Evolutionary conservation across 2,797 vertebrate species (phyloP), one percentile per base, ranked within the genome.

Genomic region (Pseudotriccus pelzelni): DNA sequence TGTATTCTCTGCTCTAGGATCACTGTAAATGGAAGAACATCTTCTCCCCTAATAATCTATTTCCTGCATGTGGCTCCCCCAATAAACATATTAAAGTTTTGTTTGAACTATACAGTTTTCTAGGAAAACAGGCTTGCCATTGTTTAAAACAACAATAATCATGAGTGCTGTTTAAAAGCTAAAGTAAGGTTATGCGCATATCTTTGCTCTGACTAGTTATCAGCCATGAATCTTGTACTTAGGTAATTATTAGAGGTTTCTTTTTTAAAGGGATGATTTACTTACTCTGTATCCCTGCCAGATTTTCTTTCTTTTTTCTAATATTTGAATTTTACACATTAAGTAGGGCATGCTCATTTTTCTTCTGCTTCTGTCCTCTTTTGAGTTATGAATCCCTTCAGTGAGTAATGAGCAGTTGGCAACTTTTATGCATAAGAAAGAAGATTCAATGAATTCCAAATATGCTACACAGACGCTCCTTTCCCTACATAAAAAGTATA

Each of bases 391-490:
- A 95, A 93, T 91, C 87, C 84, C 91, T 90, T 96, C 90, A 91
- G 79, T 96, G 93, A 93, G 88, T 96, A 97, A 96, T 91, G 82
- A 95, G 92, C 62, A 86, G 90, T 85, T 96, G 94, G 91, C 92
- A 95, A 97, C 93, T 96, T 95, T 92, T 92, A 90, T 88, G 89
- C 89, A 93, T 93, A 95, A 96, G 74, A 94, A 94, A 95, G 90
- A 94, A 97, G 90, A 87, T 76, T 84, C 82, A 95, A 55, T 88
- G 94, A 95, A 94, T 97, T 93, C 85, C 74, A 94, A 96, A 87
- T 90, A 87, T 10, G 3, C 64, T 83, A 86, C 88, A 94, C 2
- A 87, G 95, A 91, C 5, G 20, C 68, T 96, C 64, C 77, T 95
- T 95, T 86, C 90, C 55, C 85, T 89, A 75, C 64, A 69, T 92